Base-by-base conservation (phyloP, 1,140 invertebrate genomes). In the Chironomus striatipennis region DNA sequence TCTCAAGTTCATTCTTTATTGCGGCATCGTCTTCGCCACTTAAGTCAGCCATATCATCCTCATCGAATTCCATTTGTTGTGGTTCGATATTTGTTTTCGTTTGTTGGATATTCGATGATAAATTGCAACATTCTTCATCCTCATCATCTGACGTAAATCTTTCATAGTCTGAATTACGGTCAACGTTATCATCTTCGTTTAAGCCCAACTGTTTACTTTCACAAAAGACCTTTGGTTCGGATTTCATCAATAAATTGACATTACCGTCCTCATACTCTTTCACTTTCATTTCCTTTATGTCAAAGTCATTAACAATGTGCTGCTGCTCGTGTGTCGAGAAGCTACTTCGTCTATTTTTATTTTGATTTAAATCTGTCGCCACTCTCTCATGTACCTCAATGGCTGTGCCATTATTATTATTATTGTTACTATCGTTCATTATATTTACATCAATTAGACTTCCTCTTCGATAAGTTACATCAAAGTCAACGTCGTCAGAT, bases 31-130 rank as follows among this genome's bases (percentile, higher is more conserved):
- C 72, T 21, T 74, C 74, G 72, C 21, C 77, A 70, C 77, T 73
- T 77, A 75, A 65, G 17, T 57, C 12, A 73, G 47, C 43, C 73
- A 73, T 24, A 73, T 76, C 75, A 20, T 73, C 15, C 64, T 43
- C 76, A 75, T 73, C 18, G 42, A 15, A 42, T 73, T 76, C 73
- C 74, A 75, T 75, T 24, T 75, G 34, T 77, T 78, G 83, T 76
- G 87, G 84, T 77, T 85, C 84, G 70, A 87, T 85, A 73, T 87
- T 87, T 7, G 84, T 81, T 77, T 88, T 88, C 24, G 24, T 34
- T 34, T 34, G 24, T 34, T 34, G 24, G 24, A 34, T 34, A 34
- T 34, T 34, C 5, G 24, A 34, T 73, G 83, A 81, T 73, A 86
- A 84, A 73, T 83, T 83, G 73, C 84, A 84, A 15, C 84, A 65